Evolutionary conservation across 2,113 vertebrate species (phyloP).

Genomic region (Ammodytes marinus): DNA sequence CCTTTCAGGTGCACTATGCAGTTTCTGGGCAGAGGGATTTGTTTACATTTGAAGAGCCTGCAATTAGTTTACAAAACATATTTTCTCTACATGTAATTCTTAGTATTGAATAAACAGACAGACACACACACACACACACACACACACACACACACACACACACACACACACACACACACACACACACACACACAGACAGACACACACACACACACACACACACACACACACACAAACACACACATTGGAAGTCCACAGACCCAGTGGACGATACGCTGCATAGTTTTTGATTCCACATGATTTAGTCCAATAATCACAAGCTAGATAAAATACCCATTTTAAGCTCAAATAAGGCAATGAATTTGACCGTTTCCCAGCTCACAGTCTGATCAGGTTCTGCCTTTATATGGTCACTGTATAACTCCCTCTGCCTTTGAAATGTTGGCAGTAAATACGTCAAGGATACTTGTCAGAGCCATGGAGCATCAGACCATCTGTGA

Average conservation of each 20-base stretch:
- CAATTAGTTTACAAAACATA: too few species aligned
- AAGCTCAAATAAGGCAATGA: neutral
- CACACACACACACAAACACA: neutral
- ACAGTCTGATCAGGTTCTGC: neutral
- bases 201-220: too few species aligned
- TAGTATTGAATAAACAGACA: too few species aligned
- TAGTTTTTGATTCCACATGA: neutral
- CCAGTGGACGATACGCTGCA: neutral
- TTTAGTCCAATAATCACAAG: neutral
- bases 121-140: too few species aligned
- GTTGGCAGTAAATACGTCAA: neutral
- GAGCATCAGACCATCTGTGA: neutral
- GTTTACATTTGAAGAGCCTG: too few species aligned
- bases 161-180: too few species aligned
- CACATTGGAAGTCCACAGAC: neutral
- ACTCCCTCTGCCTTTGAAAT: neutral
- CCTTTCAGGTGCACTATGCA: too few species aligned
- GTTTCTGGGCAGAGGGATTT: too few species aligned
- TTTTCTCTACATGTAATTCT: too few species aligned
- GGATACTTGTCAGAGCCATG: neutral
- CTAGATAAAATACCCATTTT: neutral
- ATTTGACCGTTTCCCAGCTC: neutral
- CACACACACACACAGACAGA: too few species aligned
- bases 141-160: too few species aligned
- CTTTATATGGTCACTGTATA: conserved; percentile 1